Evolutionary conservation across 2,113 vertebrate genomes (phyloP).

Genomic region (Lipophrys pholis): DNA sequence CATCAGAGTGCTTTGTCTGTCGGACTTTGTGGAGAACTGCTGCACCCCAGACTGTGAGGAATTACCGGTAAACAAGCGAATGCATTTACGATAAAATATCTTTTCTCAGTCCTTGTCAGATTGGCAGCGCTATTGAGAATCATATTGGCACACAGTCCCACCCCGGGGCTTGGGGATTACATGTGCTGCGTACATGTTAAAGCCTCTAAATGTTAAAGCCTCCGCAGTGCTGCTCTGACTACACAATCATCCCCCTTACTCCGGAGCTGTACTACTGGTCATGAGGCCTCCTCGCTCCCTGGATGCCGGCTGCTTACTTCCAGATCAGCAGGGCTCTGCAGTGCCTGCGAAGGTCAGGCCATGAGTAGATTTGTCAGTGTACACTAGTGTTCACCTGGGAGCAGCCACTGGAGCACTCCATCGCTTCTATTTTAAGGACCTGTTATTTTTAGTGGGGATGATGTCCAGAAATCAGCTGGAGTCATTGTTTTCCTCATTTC

Average conservation of each 20-base stretch:
- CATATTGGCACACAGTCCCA: conserved; percentile 49
- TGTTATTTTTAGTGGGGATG: conserved; percentile 38
- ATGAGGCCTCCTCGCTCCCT: conserved; percentile 59
- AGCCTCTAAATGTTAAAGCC: conserved; percentile 75
- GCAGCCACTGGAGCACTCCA: conserved; percentile 45
- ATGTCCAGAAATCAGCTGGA: conserved; percentile 13
- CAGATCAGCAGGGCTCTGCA: conserved; percentile 62
- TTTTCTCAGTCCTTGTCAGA: conserved; percentile 37
- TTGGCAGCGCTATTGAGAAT: conserved; percentile 41
- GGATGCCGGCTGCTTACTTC: conserved; percentile 67
- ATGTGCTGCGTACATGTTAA: conserved; percentile 68
- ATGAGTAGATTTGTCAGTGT: conserved; percentile 67
- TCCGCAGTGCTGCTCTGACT: conserved; percentile 73
- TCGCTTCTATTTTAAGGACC: conserved; percentile 25
- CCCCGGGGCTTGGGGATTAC: conserved; percentile 72
- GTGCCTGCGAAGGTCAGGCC: conserved; percentile 53
- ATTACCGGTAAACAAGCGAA: conserved; percentile 15
- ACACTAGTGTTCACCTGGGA: conserved; percentile 54
- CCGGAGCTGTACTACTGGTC: conserved; percentile 56
- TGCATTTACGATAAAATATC: conserved; percentile 38
- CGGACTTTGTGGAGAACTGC: conserved; percentile 24
- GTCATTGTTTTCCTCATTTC: conserved; percentile 24
- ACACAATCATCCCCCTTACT: conserved; percentile 60
- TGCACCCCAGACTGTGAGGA: conserved; percentile 14
- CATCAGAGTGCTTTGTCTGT: conserved; percentile 16